phyloP scores from a whole-genome alignment of 2,888 invertebrate species.

The Metallyticus violacea region DNA sequence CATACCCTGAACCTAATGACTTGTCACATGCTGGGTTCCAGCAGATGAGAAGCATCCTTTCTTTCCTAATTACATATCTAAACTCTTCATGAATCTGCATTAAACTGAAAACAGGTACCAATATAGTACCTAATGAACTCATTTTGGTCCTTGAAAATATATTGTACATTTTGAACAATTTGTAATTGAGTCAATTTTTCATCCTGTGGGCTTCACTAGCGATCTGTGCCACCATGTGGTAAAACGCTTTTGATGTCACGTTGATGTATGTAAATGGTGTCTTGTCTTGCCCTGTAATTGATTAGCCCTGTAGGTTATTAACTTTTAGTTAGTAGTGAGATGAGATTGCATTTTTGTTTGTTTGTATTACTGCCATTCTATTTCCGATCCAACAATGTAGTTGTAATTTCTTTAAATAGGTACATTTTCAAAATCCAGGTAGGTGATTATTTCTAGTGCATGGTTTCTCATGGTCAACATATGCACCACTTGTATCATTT shows the following conservation, averaged over 20 bases:
- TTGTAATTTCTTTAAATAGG: conserved; percentile 25
- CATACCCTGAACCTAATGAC: neutral
- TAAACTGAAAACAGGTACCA: neutral
- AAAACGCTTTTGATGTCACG: conserved; percentile 34
- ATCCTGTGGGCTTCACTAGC: conserved; percentile 35
- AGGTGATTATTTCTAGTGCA: conserved; percentile 34
- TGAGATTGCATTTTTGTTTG: conserved; percentile 13
- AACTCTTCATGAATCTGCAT: neutral
- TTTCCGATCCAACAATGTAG: conserved; percentile 27
- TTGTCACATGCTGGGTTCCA: neutral
- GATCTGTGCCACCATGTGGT: conserved; percentile 30
- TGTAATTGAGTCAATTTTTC: neutral
- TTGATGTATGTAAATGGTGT: conserved; percentile 28
- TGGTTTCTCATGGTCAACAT: conserved; percentile 25
- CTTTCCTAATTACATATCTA: neutral
- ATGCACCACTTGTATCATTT: conserved; percentile 17
- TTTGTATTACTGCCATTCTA: conserved; percentile 9
- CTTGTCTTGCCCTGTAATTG: conserved; percentile 20
- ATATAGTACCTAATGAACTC: neutral
- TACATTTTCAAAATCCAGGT: conserved; percentile 31
- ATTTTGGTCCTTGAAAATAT: neutral
- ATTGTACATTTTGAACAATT: neutral
- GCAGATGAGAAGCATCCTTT: neutral
- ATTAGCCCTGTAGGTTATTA: conserved; percentile 30
- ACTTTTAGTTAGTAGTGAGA: conserved; percentile 30